Percentiles rank a stretch among this genome's conserved stretches.
These are phyloP conservation scores for Heliothis virescens DNA, from an alignment of 1,140 invertebrate species.

Conservation along the genomic window DNA sequence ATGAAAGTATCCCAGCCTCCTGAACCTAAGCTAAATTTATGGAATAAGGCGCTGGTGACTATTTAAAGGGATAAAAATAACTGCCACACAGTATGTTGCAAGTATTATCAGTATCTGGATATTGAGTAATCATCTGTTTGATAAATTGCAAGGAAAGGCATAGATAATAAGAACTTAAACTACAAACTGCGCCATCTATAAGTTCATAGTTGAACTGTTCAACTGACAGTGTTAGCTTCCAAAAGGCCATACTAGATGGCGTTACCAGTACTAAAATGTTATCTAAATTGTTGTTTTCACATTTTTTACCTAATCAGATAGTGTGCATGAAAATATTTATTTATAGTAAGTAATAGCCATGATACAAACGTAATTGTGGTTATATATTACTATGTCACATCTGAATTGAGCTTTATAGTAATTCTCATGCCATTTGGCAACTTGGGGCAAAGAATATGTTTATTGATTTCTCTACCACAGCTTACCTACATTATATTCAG, in stretches of 20 bases:
- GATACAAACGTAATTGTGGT: background rate
- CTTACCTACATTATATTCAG: too few species aligned
- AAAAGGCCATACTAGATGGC: background rate
- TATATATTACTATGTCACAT: background rate
- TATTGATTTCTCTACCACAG: too few species aligned
- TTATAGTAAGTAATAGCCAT: background rate
- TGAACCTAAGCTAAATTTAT: too few species aligned
- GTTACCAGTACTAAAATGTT: background rate
- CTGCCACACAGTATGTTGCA: too few species aligned
- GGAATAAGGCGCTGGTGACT: too few species aligned
- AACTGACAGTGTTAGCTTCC: background rate
- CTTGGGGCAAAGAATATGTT: too few species aligned
- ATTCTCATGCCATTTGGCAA: background rate
- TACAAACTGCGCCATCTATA: constrained; percentile 13
- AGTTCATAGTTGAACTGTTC: background rate
- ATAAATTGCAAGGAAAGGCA: background rate
- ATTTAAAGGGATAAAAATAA: too few species aligned
- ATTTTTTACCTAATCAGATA: constrained; percentile 13
- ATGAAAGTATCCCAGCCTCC: too few species aligned
- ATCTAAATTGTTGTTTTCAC: background rate
- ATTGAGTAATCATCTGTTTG: background rate
- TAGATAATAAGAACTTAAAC: too few species aligned
- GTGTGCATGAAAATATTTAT: background rate
- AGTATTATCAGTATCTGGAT: background rate
- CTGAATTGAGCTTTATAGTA: background rate